Conservation (phyloP, 2,888 invertebrate species). For the Orthonevra nobilis region DNA sequence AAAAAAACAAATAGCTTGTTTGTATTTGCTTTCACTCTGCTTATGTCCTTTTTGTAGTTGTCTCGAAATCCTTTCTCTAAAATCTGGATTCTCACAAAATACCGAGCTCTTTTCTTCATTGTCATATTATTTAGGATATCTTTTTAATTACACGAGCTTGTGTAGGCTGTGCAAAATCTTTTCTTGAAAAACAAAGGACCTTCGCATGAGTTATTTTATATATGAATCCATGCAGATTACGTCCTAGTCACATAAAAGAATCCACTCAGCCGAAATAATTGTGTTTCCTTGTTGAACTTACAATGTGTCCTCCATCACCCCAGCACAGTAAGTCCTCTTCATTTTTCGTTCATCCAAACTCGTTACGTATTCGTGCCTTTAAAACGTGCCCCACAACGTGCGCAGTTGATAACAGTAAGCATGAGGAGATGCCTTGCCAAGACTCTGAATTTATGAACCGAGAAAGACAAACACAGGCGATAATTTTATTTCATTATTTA, state of each 20-base stretch:
- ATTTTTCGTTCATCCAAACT: background rate
- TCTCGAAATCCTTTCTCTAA: too few relatives aligned
- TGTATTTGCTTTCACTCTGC: too few relatives aligned
- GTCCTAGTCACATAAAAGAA: slow-evolving; percentile 21
- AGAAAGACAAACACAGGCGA: slow-evolving; percentile 25
- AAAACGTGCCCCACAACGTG: background rate
- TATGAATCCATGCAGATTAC: slow-evolving; percentile 6
- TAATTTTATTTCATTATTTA: slow-evolving; percentile 35
- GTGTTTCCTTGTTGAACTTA: slow-evolving; percentile 20
- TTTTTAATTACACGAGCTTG: too few relatives aligned
- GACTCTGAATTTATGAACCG: slow-evolving; percentile 5
- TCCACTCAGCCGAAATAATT: slow-evolving; percentile 31
- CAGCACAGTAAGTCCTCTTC: background rate
- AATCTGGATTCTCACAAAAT: too few relatives aligned
- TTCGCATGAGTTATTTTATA: background rate
- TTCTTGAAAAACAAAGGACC: background rate
- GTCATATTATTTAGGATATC: too few relatives aligned
- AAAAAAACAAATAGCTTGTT: too few relatives aligned
- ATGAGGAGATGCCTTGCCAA: background rate
- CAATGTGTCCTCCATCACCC: slow-evolving; percentile 3
- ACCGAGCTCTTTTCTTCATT: too few relatives aligned
- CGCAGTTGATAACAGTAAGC: background rate
- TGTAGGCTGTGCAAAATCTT: too few relatives aligned
- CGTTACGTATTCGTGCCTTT: background rate
- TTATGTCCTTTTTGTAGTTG: too few relatives aligned